These are phyloP conservation scores for Acleris holmiana DNA, from an alignment of 2,888 invertebrate genomes.

Conservation along the genomic window DNA sequence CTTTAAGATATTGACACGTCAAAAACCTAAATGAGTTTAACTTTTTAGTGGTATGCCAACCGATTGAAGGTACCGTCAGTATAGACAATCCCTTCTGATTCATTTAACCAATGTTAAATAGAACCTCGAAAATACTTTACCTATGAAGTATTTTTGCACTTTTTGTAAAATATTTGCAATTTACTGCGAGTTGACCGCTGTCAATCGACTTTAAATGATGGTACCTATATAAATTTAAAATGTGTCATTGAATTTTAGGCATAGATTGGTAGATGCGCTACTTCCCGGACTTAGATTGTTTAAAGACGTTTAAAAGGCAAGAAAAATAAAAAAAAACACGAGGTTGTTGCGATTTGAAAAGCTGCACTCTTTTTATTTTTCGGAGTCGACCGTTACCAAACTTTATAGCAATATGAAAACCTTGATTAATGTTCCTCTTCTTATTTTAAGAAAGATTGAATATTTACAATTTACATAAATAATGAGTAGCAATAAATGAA, in stretches of 20 bases:
- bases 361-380: conserved; percentile 80
- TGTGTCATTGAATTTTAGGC: conserved; percentile 70
- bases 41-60: too few relatives aligned
- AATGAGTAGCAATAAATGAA: conserved; percentile 81
- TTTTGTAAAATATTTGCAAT: conserved; percentile 61
- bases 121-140: too few relatives aligned
- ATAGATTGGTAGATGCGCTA: conserved; percentile 84
- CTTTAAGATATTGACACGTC: too few relatives aligned
- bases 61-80: too few relatives aligned
- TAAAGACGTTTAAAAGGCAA: conserved; percentile 58
- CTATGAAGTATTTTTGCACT: conserved; percentile 43
- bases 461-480: conserved; percentile 84
- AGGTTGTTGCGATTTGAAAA: conserved; percentile 82
- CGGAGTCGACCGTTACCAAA: conserved; percentile 80
- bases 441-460: conserved; percentile 84
- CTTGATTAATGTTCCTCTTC: conserved; percentile 84
- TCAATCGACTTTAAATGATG: conserved; percentile 41
- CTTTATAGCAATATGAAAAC: conserved; percentile 79
- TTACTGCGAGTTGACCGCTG: conserved; percentile 54
- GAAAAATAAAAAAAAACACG: conserved; percentile 59
- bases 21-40: too few relatives aligned
- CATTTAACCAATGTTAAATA: too few relatives aligned
- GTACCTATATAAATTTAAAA: conserved; percentile 31
- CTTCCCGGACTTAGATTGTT: conserved; percentile 73
- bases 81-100: too few relatives aligned